Conservation (phyloP, 2,113 vertebrate genomes). For the Actinemys pallida region DNA sequence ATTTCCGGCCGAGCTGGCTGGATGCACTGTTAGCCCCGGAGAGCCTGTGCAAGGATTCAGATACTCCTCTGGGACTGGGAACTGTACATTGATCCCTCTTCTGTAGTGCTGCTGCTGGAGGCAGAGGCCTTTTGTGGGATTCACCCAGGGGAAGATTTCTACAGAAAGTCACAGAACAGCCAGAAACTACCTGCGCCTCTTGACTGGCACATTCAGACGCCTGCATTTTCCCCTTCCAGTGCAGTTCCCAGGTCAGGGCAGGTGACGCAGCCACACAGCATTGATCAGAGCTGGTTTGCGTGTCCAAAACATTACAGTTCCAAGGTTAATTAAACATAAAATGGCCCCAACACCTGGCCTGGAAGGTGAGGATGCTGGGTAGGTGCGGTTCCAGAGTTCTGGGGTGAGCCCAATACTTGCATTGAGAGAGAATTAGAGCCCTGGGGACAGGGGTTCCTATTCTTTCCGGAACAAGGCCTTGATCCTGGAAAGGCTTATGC, state of each 20-base stretch:
- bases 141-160: accelerated
- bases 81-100: neutral
- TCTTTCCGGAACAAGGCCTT: neutral
- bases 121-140: accelerated
- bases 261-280: accelerated
- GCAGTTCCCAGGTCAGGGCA: accelerated
- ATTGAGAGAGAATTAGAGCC: neutral
- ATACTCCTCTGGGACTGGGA: too few relatives aligned
- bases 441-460: neutral
- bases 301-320: accelerated
- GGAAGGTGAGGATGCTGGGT: accelerated
- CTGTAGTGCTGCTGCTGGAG: accelerated
- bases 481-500: neutral
- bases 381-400: accelerated
- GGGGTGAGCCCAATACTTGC: accelerated
- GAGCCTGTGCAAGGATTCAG: neutral
- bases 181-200: accelerated
- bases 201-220: neutral
- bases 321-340: accelerated
- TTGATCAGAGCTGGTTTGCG: accelerated
- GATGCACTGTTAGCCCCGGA: neutral
- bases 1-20: neutral
- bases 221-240: neutral
- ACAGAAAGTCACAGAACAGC: neutral
- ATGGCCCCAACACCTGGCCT: neutral